phyloP scores from a whole-genome alignment of 2,888 invertebrate species.

The Thymelicus sylvestris region DNA sequence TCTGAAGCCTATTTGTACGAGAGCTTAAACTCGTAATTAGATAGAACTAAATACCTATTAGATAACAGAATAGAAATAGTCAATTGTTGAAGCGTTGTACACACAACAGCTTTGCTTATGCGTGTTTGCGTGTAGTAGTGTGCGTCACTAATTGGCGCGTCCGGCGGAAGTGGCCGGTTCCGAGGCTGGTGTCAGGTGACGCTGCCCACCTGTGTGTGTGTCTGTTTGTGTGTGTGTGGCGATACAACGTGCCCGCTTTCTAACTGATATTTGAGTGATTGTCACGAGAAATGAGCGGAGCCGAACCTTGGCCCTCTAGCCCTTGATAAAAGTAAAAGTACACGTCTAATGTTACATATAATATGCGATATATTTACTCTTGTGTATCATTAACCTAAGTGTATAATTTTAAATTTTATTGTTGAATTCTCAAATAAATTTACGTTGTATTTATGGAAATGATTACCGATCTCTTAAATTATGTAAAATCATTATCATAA shows the following conservation, averaged over 20 bases:
- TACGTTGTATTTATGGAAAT: too few relatives aligned
- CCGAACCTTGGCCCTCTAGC: not conserved
- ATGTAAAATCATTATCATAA: too few relatives aligned
- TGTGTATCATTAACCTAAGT: too few relatives aligned
- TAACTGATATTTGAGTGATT: conserved; percentile 36
- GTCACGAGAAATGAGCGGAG: conserved; percentile 8
- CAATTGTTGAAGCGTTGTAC: conserved; percentile 40
- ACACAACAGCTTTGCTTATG: conserved; percentile 40
- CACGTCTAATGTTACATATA: not conserved
- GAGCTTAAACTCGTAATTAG: too few relatives aligned
- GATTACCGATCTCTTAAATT: too few relatives aligned
- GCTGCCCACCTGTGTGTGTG: conserved; percentile 66
- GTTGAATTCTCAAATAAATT: too few relatives aligned
- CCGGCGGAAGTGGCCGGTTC: conserved; percentile 84
- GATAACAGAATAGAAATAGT: conserved; percentile 25
- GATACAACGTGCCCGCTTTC: conserved; percentile 29
- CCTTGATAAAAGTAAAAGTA: not conserved
- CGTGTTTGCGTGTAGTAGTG: conserved; percentile 50
- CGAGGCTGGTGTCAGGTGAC: conserved; percentile 80
- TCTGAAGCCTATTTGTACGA: too few relatives aligned
- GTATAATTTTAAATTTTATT: too few relatives aligned
- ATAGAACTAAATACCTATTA: too few relatives aligned
- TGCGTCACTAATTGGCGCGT: conserved; percentile 81
- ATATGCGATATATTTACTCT: not conserved
- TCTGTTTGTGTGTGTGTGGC: not conserved